These are phyloP conservation scores for Pteromalus puparum DNA, from an alignment of 1,140 invertebrate species.

Conservation along the genomic window DNA sequence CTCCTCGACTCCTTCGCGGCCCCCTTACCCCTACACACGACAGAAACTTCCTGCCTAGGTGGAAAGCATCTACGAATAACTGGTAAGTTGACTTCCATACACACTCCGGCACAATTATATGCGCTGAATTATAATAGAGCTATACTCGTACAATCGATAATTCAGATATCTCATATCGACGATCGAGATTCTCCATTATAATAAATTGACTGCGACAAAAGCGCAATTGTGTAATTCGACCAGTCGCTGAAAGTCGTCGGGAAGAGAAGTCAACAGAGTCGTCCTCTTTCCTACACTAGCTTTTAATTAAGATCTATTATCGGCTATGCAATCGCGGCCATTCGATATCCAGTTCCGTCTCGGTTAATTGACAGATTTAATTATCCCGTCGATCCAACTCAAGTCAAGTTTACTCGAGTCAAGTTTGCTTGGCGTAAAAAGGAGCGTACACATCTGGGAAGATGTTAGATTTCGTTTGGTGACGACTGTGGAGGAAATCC, in stretches of 20 bases:
- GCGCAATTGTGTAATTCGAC: slow-evolving; percentile 32
- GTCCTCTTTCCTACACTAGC: neutral
- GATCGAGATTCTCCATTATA: slow-evolving; percentile 2
- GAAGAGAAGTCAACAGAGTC: neutral
- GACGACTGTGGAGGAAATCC: no score
- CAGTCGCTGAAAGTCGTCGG: neutral
- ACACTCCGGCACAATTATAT: neutral
- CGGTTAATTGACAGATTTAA: slow-evolving; percentile 50
- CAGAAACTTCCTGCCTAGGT: slow-evolving; percentile 81
- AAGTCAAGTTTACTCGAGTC: neutral
- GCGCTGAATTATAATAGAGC: neutral
- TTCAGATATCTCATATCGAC: slow-evolving; percentile 25
- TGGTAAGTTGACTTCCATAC: slow-evolving; percentile 71
- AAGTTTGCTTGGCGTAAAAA: neutral
- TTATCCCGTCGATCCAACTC: slow-evolving; percentile 31
- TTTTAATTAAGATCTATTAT: slow-evolving; percentile 45
- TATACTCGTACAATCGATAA: slow-evolving; percentile 18
- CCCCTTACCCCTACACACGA: slow-evolving; percentile 77
- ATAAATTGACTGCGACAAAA: slow-evolving; percentile 13
- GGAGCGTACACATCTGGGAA: neutral
- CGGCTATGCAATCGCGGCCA: neutral
- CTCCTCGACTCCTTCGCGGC: slow-evolving; percentile 80
- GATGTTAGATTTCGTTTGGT: neutral
- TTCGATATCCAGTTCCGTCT: neutral
- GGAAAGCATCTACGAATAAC: slow-evolving; percentile 83